Evolutionary conservation across 2,113 vertebrate species (phyloP), one percentile per base, ranked within the genome.

Genomic region (Ornithorhynchus anatinus): DNA sequence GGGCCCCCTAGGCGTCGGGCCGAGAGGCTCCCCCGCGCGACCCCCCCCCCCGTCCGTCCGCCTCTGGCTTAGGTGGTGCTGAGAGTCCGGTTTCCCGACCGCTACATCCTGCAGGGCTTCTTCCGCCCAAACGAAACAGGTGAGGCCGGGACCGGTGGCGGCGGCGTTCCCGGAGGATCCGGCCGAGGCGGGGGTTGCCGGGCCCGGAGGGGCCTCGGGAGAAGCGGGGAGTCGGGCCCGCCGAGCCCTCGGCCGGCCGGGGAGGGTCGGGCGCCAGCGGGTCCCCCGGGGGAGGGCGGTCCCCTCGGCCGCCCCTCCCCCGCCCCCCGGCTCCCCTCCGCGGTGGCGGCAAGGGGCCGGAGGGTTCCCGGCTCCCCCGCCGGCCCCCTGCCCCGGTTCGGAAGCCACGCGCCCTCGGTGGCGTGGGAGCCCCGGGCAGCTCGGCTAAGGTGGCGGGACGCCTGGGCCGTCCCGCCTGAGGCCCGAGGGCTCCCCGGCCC

Each of bases 71-170:
- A 99, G 98, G 96, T 98, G 80, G 96, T 94, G 38, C 45, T 99
- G 73, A 94, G 98, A 84, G 88, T 99, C 80, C 93, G 91, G 77
- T 99, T 99, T 75, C 97, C 97, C 66, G 97, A 99, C 88, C 93
- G 96, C 47, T 86, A 94, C 16, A 87, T 98, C 78, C 90, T 99
- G 1, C 97, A 99, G 59, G 98, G 97, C 2, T 97, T 96, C 89
- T 99, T 99, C 85, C 87, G 78, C 54, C 95, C 96, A 16, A 80
- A 89, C 15, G 98, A 99, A 81, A 98, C 96, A 59, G 95, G 98
- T 99, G 79, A 84, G 89, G 19, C 19, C 1, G 1, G 9, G 2
- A 42, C 16, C 4, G 2, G 5, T 5, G 3, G 27, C 31, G 7
- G 4, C 39, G 15, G 1, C 15, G 23, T 14, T 47, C n/a, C 3